These are phyloP conservation scores for Liasis olivaceus DNA, from an alignment of 2,797 vertebrate species.

Conservation along the genomic window DNA sequence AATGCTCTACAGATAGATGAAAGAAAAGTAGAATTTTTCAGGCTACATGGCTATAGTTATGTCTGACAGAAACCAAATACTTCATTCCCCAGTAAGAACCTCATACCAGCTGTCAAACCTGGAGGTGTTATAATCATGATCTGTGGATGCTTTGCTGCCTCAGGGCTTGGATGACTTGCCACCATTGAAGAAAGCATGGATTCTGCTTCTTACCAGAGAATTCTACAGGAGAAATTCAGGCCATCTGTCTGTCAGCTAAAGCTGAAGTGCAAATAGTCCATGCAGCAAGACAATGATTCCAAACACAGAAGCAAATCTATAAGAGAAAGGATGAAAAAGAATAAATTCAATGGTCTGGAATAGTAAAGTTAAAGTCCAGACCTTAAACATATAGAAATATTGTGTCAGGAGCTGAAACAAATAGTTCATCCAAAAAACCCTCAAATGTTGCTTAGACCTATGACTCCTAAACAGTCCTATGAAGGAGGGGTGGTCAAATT, in stretches of 20 bases:
- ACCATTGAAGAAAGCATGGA: neutral
- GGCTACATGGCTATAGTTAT: neutral
- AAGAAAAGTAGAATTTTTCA: neutral
- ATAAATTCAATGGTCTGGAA: neutral
- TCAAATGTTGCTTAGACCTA: neutral
- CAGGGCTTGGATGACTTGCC: neutral
- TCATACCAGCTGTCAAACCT: neutral
- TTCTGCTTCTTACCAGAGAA: neutral
- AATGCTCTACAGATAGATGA: neutral
- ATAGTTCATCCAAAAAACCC: neutral
- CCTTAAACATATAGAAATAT: neutral
- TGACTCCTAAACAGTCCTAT: neutral
- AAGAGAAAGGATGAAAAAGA: neutral
- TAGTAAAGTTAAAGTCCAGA: neutral
- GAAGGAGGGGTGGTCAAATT: neutral
- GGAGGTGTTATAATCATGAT: neutral
- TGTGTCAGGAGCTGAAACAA: neutral
- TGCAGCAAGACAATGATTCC: neutral
- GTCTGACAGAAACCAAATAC: neutral
- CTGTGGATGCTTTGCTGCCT: neutral
- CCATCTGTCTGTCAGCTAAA: neutral
- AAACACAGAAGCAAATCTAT: neutral
- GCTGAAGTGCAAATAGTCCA: neutral
- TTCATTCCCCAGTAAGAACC: neutral
- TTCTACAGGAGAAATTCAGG: neutral